Conservation (phyloP, 2,888 invertebrate species). For the Eledona agricola region DNA sequence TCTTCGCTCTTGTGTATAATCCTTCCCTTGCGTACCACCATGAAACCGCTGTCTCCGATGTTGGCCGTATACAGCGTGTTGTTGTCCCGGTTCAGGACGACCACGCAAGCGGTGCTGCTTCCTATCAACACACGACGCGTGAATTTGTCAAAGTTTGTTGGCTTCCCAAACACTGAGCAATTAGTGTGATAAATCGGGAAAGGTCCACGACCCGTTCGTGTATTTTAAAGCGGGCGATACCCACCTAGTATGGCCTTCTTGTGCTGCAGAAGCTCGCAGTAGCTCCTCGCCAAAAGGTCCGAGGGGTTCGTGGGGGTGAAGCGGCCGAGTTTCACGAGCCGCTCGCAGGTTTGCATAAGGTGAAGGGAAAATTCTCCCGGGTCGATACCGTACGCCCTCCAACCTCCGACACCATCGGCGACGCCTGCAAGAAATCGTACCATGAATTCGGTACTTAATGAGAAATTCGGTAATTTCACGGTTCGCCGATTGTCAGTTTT, state of each 20-base stretch:
- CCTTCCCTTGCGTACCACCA: constrained; percentile 86
- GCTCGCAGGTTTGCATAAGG: constrained; percentile 94
- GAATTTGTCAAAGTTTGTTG: constrained; percentile 1
- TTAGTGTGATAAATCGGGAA: constrained; percentile 1
- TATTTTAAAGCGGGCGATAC: constrained; percentile 28
- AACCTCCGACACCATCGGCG: constrained; percentile 98
- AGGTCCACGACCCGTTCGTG: not conserved
- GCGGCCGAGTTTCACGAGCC: constrained; percentile 87
- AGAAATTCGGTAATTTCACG: constrained; percentile 7
- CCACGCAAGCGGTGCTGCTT: constrained; percentile 97
- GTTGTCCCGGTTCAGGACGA: constrained; percentile 90
- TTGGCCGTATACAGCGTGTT: constrained; percentile 94
- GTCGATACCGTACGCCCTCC: constrained; percentile 97
- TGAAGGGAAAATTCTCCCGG: constrained; percentile 95
- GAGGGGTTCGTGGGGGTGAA: constrained; percentile 89
- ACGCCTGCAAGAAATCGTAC: constrained; percentile 75
- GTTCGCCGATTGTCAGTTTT: too few relatives aligned
- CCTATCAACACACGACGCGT: constrained; percentile 73
- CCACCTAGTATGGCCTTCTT: constrained; percentile 89
- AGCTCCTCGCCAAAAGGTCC: constrained; percentile 88
- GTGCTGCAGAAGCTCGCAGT: constrained; percentile 89
- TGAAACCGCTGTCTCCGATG: constrained; percentile 98
- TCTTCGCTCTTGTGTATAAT: constrained; percentile 94
- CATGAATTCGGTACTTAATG: too few relatives aligned
- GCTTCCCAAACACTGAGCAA: too few relatives aligned